Evolutionary conservation across 2,797 vertebrate genomes (phyloP).

Genomic region (Choloepus didactylus): DNA sequence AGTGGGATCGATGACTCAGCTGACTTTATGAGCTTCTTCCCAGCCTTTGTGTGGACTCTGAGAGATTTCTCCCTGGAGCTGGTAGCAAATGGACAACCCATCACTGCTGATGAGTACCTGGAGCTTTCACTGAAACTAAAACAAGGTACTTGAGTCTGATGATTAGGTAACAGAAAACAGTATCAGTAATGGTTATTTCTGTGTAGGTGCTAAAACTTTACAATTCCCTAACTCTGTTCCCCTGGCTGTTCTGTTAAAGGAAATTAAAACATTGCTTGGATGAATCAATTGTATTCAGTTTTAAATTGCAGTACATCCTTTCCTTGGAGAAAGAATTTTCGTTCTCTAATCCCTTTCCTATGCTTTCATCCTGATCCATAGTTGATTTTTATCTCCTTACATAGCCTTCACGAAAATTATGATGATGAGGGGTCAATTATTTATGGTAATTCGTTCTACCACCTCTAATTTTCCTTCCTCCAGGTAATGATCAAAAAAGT

Average conservation of each 20-base stretch:
- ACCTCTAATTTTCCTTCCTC: neutral
- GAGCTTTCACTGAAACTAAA: constrained; percentile 84
- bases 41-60: constrained; percentile 88
- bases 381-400: neutral
- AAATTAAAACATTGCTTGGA: neutral
- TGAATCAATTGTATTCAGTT: neutral
- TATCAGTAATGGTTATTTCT: neutral
- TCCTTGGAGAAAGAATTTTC: constrained; percentile 7
- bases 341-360: neutral
- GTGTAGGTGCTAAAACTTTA: neutral
- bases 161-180: neutral
- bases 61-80: constrained; percentile 87
- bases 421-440: neutral
- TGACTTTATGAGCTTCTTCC: constrained; percentile 86
- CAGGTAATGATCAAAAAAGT: constrained; percentile 14
- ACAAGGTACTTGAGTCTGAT: constrained; percentile 68
- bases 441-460: neutral
- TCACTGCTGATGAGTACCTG: constrained; percentile 87
- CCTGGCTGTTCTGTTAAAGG: neutral
- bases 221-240: neutral
- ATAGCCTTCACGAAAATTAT: neutral
- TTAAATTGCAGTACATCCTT: neutral
- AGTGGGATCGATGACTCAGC: constrained; percentile 56
- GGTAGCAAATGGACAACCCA: constrained; percentile 43
- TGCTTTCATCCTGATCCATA: neutral